These are phyloP conservation scores for Iselma pallidipennis DNA, from an alignment of 2,888 invertebrate genomes.

Conservation along the genomic window DNA sequence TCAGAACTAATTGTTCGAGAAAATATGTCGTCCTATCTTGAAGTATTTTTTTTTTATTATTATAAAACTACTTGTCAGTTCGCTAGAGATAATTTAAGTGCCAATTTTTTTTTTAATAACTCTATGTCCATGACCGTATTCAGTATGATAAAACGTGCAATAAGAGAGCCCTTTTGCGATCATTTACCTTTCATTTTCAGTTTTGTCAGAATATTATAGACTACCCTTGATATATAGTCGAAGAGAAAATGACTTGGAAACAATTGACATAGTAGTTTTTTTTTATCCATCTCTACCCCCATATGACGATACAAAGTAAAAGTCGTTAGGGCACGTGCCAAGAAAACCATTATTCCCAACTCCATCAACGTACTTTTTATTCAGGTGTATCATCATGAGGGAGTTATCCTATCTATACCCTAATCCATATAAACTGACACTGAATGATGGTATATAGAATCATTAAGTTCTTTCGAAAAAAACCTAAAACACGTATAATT, in stretches of 20 bases:
- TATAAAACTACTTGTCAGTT: not conserved
- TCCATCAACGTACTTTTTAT: slow-evolving; percentile 43
- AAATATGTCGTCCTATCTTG: slow-evolving; percentile 43
- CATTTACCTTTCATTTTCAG: too few relatives aligned
- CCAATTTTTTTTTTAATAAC: slow-evolving; percentile 8
- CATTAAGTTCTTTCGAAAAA: not conserved
- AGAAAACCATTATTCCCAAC: slow-evolving; percentile 42
- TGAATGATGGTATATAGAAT: too few relatives aligned
- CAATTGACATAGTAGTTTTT: not conserved
- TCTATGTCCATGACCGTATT: too few relatives aligned
- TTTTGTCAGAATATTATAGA: not conserved
- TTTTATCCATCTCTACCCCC: slow-evolving; percentile 11
- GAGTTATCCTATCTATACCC: slow-evolving; percentile 11
- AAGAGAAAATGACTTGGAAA: not conserved
- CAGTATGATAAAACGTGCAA: too few relatives aligned
- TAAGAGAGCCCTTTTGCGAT: too few relatives aligned
- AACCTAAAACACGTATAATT: too few relatives aligned
- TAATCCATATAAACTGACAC: not conserved
- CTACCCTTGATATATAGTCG: not conserved
- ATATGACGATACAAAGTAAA: slow-evolving; percentile 30
- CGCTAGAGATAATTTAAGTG: slow-evolving; percentile 20
- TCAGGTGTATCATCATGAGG: slow-evolving; percentile 41
- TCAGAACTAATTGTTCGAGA: slow-evolving; percentile 43
- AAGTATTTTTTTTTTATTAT: slow-evolving; percentile 31
- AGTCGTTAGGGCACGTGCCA: slow-evolving; percentile 47